phyloP scores from a whole-genome alignment of 1,140 invertebrate genomes.

The Drosophila equinoxialis region DNA sequence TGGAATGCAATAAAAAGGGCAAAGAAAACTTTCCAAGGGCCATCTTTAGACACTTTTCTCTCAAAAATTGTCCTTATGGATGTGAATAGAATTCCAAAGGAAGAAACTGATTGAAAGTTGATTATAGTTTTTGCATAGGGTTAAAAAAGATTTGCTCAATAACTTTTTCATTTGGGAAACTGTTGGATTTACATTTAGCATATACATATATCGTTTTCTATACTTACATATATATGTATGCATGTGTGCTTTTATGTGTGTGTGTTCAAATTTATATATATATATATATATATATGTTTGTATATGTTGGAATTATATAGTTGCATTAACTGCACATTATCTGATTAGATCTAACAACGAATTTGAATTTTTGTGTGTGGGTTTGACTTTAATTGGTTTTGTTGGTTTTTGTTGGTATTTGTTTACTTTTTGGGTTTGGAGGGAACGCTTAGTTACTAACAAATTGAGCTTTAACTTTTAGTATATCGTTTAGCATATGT shows the following conservation, averaged over 20 bases:
- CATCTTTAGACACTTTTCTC: too few relatives aligned
- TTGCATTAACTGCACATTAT: background rate
- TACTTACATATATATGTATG: background rate
- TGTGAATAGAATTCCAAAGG: too few relatives aligned
- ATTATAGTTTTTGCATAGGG: too few relatives aligned
- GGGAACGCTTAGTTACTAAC: constrained; percentile 64
- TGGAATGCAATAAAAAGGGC: too few relatives aligned
- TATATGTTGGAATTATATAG: constrained; percentile 24
- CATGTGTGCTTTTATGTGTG: background rate
- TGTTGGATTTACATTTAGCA: background rate
- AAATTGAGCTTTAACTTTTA: constrained; percentile 73
- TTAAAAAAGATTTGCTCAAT: too few relatives aligned
- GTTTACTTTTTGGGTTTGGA: constrained; percentile 12
- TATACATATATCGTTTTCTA: background rate
- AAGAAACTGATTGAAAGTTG: too few relatives aligned
- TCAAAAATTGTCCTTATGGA: too few relatives aligned
- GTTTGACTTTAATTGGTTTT: background rate
- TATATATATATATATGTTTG: constrained; percentile 26
- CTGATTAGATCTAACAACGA: constrained; percentile 8
- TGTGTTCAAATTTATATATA: constrained; percentile 12
- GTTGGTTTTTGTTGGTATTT: background rate
- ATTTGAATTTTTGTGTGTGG: background rate
- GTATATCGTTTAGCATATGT: constrained; percentile 7
- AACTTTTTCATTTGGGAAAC: too few relatives aligned
- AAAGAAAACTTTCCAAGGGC: too few relatives aligned